Evolutionary conservation across 1,140 invertebrate genomes (phyloP).

Genomic region (Platorchestia sp.): DNA sequence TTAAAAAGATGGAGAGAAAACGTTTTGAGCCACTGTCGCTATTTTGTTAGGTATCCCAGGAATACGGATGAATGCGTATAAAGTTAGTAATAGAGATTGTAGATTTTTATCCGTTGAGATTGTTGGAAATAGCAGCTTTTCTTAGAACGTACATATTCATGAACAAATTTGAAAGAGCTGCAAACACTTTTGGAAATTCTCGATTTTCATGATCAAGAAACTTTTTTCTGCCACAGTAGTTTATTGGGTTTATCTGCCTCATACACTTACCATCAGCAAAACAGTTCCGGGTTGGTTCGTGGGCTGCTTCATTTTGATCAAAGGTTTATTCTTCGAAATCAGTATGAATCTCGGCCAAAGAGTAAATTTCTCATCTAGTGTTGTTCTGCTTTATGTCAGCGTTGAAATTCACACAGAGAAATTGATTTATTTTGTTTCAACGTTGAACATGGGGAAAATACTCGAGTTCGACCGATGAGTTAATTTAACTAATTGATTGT

Average conservation of each 20-base stretch:
- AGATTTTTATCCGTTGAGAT: neutral
- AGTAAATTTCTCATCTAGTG: neutral
- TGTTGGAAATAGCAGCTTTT: neutral
- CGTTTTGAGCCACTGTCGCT: too few species aligned
- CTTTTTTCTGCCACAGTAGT: neutral
- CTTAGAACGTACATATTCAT: neutral
- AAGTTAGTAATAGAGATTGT: neutral
- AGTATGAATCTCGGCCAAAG: neutral
- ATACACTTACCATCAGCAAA: neutral
- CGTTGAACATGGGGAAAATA: neutral
- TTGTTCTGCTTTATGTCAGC: neutral
- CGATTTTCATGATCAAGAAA: neutral
- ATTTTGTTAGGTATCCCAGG: too few species aligned
- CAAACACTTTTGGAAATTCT: neutral
- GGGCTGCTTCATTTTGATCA: neutral
- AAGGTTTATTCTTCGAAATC: neutral
- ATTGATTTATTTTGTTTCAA: neutral
- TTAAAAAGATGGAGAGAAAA: too few species aligned
- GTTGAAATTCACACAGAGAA: neutral
- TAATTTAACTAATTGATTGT: too few species aligned
- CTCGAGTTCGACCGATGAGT: neutral
- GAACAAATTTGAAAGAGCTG: neutral
- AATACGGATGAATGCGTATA: neutral
- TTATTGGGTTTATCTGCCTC: neutral
- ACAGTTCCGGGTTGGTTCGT: neutral